Evolutionary conservation across 2,888 invertebrate genomes (phyloP), one percentile per base, ranked within the genome.

Genomic region (Drosophila histrio): DNA sequence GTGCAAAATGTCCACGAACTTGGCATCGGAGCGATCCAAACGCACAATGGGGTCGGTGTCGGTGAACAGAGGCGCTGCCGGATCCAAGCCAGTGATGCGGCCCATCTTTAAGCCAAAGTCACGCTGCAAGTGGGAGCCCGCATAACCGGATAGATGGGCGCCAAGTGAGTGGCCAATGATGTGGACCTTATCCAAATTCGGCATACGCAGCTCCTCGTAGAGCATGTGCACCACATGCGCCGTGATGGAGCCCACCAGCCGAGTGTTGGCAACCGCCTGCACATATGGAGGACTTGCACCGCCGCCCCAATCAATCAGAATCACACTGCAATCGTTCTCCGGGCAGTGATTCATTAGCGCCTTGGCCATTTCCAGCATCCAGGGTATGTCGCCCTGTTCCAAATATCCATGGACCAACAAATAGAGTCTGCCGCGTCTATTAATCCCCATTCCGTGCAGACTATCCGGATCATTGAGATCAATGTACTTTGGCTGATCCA

Each of bases 1-100:
- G 90, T 98, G 98, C 72, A 98, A 95, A 15, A 97, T 94, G 87
- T 98, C 98, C 0, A 98, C 98, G 89, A 95, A 98, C 66, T 94
- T 93, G 0, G 98, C 98, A 88, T 98, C 98, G 0, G 95, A 94
- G 3, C 95, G 94, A 90, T 98, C 98, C 44, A 98, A 92, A 0
- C 98, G 94, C 0, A 98, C 97, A 62, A 96, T 93, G 0, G 95
- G 94, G 34, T 95, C 94, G 0, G 96, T 96, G 83, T 96, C 95
- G 63, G 95, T 95, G 92, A 98, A 98, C 89, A 97, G 95, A 0
- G 98, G 98, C 68, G 97, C 97, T 0, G 98, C 98, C 0, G 98
- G 98, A 92, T 98, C 98, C 81, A 98, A 89, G 0, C 97, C 97
- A 0, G 96, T 95, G 53, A 98, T 97, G 52, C 97, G 93, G 4